Percentiles rank a stretch among this genome's conserved stretches.
phyloP scores from a whole-genome alignment of 2,113 vertebrate species.

The Alligator mississippiensis region DNA sequence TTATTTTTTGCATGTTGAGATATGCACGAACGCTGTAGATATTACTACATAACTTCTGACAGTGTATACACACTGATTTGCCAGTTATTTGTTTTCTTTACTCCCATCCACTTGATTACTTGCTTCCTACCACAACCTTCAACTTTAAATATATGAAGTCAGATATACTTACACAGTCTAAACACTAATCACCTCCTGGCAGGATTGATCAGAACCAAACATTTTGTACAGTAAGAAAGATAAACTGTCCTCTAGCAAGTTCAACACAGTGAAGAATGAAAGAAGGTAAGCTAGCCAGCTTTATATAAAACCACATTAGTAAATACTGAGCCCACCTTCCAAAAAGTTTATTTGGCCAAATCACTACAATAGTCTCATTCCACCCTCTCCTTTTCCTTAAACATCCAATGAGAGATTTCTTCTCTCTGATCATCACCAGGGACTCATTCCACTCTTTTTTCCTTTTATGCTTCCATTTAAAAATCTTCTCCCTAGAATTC shows the following conservation, averaged over 20 bases:
- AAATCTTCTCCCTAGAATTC: neutral
- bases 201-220: neutral
- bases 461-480: neutral
- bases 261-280: neutral
- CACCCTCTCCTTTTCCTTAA: neutral
- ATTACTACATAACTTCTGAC: neutral
- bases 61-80: neutral
- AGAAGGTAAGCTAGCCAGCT: neutral
- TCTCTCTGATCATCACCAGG: neutral
- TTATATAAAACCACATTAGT: neutral
- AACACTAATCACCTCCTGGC: neutral
- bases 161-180: neutral
- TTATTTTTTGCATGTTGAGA: neutral
- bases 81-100: neutral
- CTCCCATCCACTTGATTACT: neutral
- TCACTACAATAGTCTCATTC: fast-evolving
- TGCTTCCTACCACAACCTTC: neutral
- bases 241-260: neutral
- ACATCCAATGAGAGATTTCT: neutral
- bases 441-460: neutral
- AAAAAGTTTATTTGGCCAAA: neutral
- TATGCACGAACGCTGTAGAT: neutral
- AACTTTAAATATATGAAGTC: neutral
- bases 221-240: neutral
- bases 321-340: neutral